Evolutionary conservation across 2,797 vertebrate genomes (phyloP).

Genomic region (Valencia hispanica): DNA sequence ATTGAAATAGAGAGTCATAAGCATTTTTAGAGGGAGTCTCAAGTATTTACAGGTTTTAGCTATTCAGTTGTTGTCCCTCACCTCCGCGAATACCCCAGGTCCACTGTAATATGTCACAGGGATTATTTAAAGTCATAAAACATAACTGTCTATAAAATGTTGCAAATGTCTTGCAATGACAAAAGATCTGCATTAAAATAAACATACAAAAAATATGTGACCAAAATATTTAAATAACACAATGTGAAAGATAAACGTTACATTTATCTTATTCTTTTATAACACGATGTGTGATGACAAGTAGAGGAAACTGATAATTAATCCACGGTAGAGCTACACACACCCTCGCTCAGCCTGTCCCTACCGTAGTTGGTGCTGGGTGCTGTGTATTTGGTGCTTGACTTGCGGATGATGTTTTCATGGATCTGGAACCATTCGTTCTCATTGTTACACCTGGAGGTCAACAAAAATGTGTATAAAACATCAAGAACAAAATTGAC

Average conservation of each 20-base stretch:
- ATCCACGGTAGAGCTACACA: background rate
- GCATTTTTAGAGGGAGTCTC: too few species aligned
- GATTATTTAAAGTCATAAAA: background rate
- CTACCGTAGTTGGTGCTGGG: constrained; percentile 90
- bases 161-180: too few species aligned
- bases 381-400: constrained; percentile 94
- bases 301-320: background rate
- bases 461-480: background rate
- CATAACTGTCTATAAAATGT: too few species aligned
- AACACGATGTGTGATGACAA: too few species aligned
- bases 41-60: too few species aligned
- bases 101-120: background rate
- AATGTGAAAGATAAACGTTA: background rate
- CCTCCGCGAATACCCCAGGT: too few species aligned
- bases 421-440: constrained; percentile 96
- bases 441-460: constrained; percentile 91
- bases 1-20: background rate
- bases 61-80: too few species aligned
- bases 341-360: background rate
- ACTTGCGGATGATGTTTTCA: constrained; percentile 95
- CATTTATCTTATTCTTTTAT: background rate
- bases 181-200: too few species aligned
- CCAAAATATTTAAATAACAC: background rate
- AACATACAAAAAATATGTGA: too few species aligned
- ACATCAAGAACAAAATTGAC: background rate